phyloP scores from a whole-genome alignment of 2,113 vertebrate species.

The Apus apus region DNA sequence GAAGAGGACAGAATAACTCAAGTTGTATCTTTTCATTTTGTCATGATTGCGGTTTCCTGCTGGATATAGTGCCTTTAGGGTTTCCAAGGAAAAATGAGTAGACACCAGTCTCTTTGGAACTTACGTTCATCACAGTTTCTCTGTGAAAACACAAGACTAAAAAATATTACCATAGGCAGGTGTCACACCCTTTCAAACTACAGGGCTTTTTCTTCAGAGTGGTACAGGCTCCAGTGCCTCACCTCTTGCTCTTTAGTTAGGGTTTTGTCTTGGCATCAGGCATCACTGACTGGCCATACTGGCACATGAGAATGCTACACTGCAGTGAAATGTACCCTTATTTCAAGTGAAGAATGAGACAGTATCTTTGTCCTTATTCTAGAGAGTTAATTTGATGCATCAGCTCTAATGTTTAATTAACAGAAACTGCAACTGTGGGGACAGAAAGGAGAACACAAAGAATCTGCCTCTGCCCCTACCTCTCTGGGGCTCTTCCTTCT shows the following conservation, averaged over 20 bases:
- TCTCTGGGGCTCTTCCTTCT: neutral
- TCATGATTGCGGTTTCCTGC: neutral
- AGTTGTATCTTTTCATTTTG: neutral
- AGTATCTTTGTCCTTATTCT: neutral
- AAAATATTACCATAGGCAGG: neutral
- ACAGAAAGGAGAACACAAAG: neutral
- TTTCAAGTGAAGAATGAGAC: neutral
- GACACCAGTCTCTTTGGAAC: neutral
- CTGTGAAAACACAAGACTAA: neutral
- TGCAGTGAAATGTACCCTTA: neutral
- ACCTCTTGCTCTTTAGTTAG: neutral
- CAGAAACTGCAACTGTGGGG: neutral
- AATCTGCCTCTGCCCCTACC: neutral
- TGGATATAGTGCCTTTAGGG: neutral
- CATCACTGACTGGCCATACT: neutral
- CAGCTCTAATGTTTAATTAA: neutral
- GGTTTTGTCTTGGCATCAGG: neutral
- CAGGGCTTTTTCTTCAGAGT: accelerated
- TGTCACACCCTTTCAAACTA: neutral
- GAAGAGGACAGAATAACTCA: neutral
- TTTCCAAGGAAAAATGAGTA: neutral
- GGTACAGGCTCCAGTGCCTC: neutral
- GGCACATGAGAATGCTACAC: neutral
- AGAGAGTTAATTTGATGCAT: neutral
- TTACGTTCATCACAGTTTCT: neutral